Evolutionary conservation across 2,888 invertebrate species (phyloP).

Genomic region (Melanostoma mellinum): DNA sequence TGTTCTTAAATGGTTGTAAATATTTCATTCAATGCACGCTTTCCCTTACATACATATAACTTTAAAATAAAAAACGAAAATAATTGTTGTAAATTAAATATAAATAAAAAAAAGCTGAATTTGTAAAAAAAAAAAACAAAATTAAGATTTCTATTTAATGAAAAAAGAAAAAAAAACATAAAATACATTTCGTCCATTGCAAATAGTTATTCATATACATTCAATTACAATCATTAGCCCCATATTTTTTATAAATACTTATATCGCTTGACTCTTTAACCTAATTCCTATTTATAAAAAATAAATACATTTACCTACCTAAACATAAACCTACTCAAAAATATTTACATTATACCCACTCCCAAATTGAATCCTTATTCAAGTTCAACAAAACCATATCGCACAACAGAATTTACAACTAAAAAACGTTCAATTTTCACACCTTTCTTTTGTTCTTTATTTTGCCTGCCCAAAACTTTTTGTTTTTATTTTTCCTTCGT

Average conservation of each 20-base stretch:
- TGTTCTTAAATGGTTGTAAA: constrained; percentile 66
- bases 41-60: constrained; percentile 54
- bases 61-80: constrained; percentile 26
- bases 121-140: constrained; percentile 52
- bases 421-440: not conserved
- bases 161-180: constrained; percentile 27
- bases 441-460: constrained; percentile 2
- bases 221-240: constrained; percentile 43
- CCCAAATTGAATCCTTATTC: constrained; percentile 54
- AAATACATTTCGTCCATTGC: constrained; percentile 65
- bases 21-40: constrained; percentile 70
- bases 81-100: constrained; percentile 68
- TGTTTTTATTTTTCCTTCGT: constrained; percentile 20
- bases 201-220: constrained; percentile 70
- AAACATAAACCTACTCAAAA: constrained; percentile 21
- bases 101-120: constrained; percentile 57
- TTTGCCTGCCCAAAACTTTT: constrained; percentile 21
- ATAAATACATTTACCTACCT: constrained; percentile 32
- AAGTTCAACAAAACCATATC: constrained; percentile 69
- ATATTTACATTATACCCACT: constrained; percentile 7
- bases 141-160: constrained; percentile 50
- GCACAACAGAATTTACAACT: constrained; percentile 65
- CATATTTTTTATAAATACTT: constrained; percentile 64
- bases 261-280: constrained; percentile 58
- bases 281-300: constrained; percentile 30